phyloP scores from a whole-genome alignment of 2,888 invertebrate genomes.

The Oxyteleia sp. region DNA sequence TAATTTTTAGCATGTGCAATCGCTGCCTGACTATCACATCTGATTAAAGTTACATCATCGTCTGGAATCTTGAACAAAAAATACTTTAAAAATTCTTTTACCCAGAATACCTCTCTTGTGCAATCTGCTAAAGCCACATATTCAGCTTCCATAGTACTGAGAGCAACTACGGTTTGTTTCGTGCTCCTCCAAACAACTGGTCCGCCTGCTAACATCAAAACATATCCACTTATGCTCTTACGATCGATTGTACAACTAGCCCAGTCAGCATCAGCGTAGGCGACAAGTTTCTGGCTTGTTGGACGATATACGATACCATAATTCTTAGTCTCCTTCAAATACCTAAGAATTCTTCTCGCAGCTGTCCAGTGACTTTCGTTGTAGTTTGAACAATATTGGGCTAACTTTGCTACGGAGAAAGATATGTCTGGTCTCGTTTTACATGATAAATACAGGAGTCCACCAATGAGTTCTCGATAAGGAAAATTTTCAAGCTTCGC shows the following conservation, averaged over 20 bases:
- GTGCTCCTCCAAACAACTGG: slow-evolving; percentile 49
- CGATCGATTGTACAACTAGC: slow-evolving; percentile 33
- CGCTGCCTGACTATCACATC: slow-evolving; percentile 33
- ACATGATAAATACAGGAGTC: slow-evolving; percentile 52
- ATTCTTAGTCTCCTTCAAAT: slow-evolving; percentile 46
- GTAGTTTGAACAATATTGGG: slow-evolving; percentile 40
- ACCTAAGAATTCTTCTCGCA: slow-evolving; percentile 53
- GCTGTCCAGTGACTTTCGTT: slow-evolving; percentile 60
- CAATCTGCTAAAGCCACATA: slow-evolving; percentile 39
- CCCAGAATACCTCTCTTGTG: slow-evolving; percentile 45
- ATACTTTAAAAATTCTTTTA: slow-evolving; percentile 28
- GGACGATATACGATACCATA: slow-evolving; percentile 22
- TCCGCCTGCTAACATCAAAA: slow-evolving; percentile 34
- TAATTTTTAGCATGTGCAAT: slow-evolving; percentile 35
- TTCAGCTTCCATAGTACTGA: slow-evolving; percentile 66
- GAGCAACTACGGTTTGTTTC: slow-evolving; percentile 42
- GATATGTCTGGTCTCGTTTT: slow-evolving; percentile 63
- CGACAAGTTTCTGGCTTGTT: slow-evolving; percentile 17
- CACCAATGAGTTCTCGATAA: slow-evolving; percentile 56
- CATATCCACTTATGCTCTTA: slow-evolving; percentile 58
- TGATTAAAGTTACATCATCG: slow-evolving; percentile 14
- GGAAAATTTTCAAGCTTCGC: slow-evolving; percentile 23
- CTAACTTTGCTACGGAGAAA: slow-evolving; percentile 50
- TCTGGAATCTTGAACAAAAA: slow-evolving; percentile 1
- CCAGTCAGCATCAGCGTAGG: slow-evolving; percentile 63